Evolutionary conservation across 2,888 invertebrate species (phyloP), one percentile per base, ranked within the genome.

Genomic region (Lathronympha strigana): DNA sequence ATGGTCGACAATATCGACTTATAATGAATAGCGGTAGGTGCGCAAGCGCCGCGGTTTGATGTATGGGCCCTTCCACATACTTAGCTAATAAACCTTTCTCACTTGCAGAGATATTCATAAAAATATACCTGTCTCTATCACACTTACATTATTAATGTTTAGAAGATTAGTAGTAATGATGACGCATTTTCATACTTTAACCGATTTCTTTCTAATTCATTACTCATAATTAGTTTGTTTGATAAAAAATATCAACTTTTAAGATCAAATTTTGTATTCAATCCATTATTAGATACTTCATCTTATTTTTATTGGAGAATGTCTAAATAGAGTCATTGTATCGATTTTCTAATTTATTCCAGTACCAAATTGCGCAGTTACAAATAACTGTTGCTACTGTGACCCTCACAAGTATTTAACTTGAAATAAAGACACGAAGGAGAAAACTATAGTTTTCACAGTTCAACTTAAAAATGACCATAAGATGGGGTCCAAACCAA

Each of bases 1-100:
- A 6, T n/a, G n/a, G 0, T 45, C 45, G 55, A 57, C 2, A 45
- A 57, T 19, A 45, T 57, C 43, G 43, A 45, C n/a, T 45, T 57
- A n/a, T 28, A 11, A 54, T n/a, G 38, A 25, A 55, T 28, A 43
- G 40, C 79, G 82, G 77, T 82, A 79, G 80, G 76, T 83, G 86
- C 85, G 85, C 83, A 74, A 87, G 88, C 89, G 90, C 88, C 89
- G 57, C 50, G 85, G 71, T 69, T 78, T 90, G 89, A 90, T 86
- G 80, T 84, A 90, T 88, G 85, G 84, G 79, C 83, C 85, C 85
- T 82, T 81, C 87, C 83, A 85, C 84, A 82, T 77, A 81, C 77
- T 86, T 81, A 76, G 80, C 85, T 88, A 87, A 86, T 89, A 87
- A 85, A 83, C 83, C 81, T 83, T 85, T 82, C 80, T 76, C 78